Percentiles rank a stretch among this genome's conserved stretches.
These are phyloP conservation scores for Sinella curviseta DNA, from an alignment of 1,140 invertebrate genomes.

Conservation along the genomic window DNA sequence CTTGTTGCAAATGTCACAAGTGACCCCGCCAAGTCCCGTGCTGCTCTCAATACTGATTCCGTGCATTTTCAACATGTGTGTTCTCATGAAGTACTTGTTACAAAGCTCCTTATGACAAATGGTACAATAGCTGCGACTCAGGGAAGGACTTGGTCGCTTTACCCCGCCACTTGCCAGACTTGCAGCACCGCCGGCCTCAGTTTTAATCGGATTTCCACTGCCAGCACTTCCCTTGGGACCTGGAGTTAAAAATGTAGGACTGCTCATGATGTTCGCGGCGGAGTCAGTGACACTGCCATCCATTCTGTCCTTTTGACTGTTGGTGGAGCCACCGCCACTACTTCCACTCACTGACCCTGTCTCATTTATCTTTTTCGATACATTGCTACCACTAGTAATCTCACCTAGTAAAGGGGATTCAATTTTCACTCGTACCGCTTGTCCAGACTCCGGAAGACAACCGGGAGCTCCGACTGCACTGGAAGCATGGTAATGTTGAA, in stretches of 20 bases:
- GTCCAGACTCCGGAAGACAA: neutral
- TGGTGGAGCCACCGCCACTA: neutral
- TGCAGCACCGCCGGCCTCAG: slow-evolving; percentile 12
- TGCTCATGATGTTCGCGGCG: neutral
- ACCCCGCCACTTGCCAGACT: neutral
- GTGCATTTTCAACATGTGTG: slow-evolving; percentile 99
- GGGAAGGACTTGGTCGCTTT: slow-evolving; percentile 56
- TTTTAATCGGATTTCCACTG: slow-evolving; percentile 34
- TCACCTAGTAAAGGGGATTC: slow-evolving; percentile 6
- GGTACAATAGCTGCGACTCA: slow-evolving; percentile 84
- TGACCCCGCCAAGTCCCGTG: slow-evolving; percentile 85
- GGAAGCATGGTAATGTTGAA: slow-evolving; percentile 57
- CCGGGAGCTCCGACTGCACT: neutral
- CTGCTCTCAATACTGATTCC: slow-evolving; percentile 93
- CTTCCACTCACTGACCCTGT: neutral
- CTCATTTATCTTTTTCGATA: slow-evolving; percentile 9
- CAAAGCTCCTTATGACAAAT: slow-evolving; percentile 99
- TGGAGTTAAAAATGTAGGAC: slow-evolving; percentile 32
- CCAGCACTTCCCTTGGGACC: slow-evolving; percentile 18
- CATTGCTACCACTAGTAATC: slow-evolving; percentile 25
- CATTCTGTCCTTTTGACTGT: slow-evolving; percentile 4
- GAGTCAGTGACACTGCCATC: neutral
- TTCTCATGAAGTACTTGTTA: slow-evolving; percentile 99
- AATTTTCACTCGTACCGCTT: slow-evolving; percentile 19
- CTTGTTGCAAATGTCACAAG: slow-evolving; percentile 96